A percentile compares a stretch with the other conserved stretches of the same genome.
Conservation (phyloP, 2,113 vertebrate species). For the Salvator merianae region DNA sequence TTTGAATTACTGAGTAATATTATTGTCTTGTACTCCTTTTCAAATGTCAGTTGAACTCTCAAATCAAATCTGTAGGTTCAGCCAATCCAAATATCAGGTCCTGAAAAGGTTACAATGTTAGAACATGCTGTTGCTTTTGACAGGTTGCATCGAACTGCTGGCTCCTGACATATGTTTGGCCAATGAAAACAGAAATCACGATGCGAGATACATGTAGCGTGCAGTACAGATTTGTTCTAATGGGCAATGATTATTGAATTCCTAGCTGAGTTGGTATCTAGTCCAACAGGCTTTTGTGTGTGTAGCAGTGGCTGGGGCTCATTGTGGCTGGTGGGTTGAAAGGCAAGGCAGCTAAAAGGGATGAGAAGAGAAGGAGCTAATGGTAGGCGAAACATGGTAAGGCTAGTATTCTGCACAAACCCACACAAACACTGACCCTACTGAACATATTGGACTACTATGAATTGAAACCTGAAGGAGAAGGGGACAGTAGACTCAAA, state of each 20-base stretch:
- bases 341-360: no score
- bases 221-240: not conserved
- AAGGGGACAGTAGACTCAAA: no score
- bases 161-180: constrained; percentile 20
- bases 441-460: no score
- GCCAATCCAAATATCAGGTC: constrained; percentile 20
- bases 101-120: constrained; percentile 47
- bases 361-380: no score
- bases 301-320: no score
- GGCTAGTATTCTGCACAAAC: no score
- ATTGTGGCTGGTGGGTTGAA: no score
- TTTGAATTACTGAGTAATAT: constrained; percentile 49
- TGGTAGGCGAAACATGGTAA: no score
- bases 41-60: constrained; percentile 19
- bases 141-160: not conserved
- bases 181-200: constrained; percentile 18
- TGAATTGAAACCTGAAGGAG: no score
- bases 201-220: not conserved
- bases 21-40: constrained; percentile 37
- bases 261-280: constrained; percentile 5
- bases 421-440: no score
- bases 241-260: not conserved
- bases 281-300: not conserved
- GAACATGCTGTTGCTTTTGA: constrained; percentile 32
- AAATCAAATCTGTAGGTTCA: constrained; percentile 26